A percentile compares a stretch with the other conserved stretches of the same genome.
phyloP scores from a whole-genome alignment of 2,888 invertebrate genomes.

The Sclerodermus sp. region DNA sequence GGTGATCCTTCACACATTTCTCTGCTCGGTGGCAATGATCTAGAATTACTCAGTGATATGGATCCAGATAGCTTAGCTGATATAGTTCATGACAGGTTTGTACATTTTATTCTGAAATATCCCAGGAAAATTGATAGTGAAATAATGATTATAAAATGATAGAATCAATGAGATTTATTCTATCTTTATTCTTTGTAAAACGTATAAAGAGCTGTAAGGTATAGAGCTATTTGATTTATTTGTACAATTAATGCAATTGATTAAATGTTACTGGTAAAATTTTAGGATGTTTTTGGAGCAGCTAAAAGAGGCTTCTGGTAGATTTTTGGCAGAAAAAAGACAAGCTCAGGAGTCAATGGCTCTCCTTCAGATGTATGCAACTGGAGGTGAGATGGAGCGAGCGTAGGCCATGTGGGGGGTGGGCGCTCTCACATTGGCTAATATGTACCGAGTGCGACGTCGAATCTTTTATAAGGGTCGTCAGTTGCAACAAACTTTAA shows the following conservation, averaged over 20 bases:
- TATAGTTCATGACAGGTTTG: constrained; percentile 72
- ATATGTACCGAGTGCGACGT: constrained; percentile 54
- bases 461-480: constrained; percentile 54
- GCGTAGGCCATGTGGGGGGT: constrained; percentile 58
- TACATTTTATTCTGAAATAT: constrained; percentile 32
- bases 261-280: no score
- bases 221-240: no score
- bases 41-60: constrained; percentile 86
- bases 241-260: no score
- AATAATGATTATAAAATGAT: background rate
- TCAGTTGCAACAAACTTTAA: constrained; percentile 51
- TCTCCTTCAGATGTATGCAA: constrained; percentile 72
- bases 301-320: constrained; percentile 81
- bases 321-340: constrained; percentile 78
- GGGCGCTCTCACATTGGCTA: constrained; percentile 55
- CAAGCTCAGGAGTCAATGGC: constrained; percentile 88
- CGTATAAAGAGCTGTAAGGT: no score
- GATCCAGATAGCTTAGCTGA: constrained; percentile 86
- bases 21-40: constrained; percentile 78
- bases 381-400: constrained; percentile 54
- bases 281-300: constrained; percentile 72
- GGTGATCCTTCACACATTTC: constrained; percentile 81
- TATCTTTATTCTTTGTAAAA: background rate
- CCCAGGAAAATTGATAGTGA: background rate
- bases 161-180: background rate